Percentiles rank a stretch among this genome's conserved stretches.
Evolutionary conservation across 2,888 invertebrate species (phyloP).

Genomic region (Hirtodrosophila histrioides): DNA sequence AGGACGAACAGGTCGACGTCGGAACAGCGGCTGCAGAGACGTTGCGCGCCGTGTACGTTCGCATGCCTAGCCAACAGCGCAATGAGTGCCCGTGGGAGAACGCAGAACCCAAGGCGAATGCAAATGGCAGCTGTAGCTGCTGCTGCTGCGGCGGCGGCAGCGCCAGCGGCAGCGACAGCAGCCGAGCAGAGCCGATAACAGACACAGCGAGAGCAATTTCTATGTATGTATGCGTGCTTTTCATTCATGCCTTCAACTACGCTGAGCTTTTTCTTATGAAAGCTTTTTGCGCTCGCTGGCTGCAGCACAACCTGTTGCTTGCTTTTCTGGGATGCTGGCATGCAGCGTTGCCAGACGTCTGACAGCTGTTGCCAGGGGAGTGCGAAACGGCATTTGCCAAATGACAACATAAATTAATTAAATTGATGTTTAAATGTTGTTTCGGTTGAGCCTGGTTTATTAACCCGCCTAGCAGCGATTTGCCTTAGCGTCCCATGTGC

Average conservation of each 20-base stretch:
- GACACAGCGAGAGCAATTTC: constrained; percentile 36
- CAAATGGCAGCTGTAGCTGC: constrained; percentile 42
- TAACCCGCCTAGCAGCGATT: constrained; percentile 37
- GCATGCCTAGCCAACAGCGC: constrained; percentile 69
- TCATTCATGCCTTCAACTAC: constrained; percentile 61
- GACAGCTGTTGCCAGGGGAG: constrained; percentile 57
- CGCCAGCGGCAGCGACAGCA: constrained; percentile 8
- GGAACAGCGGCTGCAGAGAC: constrained; percentile 19
- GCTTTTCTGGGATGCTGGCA: constrained; percentile 34
- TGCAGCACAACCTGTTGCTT: constrained; percentile 66
- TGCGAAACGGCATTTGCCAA: constrained; percentile 11
- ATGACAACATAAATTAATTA: constrained; percentile 73
- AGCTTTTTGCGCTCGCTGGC: constrained; percentile 52
- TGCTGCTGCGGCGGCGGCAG: constrained; percentile 17
- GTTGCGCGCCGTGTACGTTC: constrained; percentile 67
- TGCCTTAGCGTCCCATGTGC: constrained; percentile 5
- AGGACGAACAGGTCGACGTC: constrained; percentile 5
- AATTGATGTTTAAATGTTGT: constrained; percentile 67
- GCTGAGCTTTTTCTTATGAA: constrained; percentile 46
- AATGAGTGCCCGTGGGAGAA: constrained; percentile 73
- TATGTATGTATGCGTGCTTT: constrained; percentile 47
- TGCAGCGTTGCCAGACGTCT: constrained; percentile 46
- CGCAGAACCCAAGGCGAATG: constrained; percentile 41
- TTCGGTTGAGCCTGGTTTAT: constrained; percentile 42
- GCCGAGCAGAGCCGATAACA: constrained; percentile 52